Base-by-base conservation (phyloP, 2,113 vertebrate species). In the Chloropsis hardwickii region DNA sequence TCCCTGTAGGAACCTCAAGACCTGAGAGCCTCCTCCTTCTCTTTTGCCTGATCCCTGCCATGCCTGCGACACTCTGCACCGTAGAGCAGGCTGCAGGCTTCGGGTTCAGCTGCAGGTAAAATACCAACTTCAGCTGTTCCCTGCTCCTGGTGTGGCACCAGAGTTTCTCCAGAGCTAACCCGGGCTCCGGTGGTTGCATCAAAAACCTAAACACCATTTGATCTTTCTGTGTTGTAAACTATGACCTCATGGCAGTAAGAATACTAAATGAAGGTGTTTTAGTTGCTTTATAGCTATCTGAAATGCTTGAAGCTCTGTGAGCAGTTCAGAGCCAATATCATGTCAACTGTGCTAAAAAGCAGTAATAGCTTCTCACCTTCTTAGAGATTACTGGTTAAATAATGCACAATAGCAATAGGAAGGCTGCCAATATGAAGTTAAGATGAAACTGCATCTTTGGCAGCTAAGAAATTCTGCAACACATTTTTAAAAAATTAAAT, bases 311-410 rank as follows among this genome's bases (percentile, higher is more conserved):
- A 96, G 96, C 92, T 93, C 88, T 77, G 77, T 70, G 91, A 28
- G 2, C 47, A 80, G 33, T 76, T 86, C 86, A 7, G 70, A 50
- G 96, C 96, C 97, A 97, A 77, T 77, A 86, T 86, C 95, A 92
- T 93, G 98, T 97, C 96, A 97, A 95, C 84, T 82, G 66, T 39
- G 91, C 92, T 96, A 95, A 97, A 97, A 95, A 95, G 96, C 94
- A 96, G 66, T 95, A 97, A 97, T 92, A 89, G 94, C 91, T 98
- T 98, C 97, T 97, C 98, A 98, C 97, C 97, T 98, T 98, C 95
- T 95, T 95, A 51, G 94, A 97, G 96, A 97, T 98, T 97, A 96
- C 88, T 66, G 96, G 83, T 95, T 94, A 93, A 97, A 96, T 93
- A 97, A 97, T 17, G 31, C 72, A 94, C 85, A 90, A 87, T 42